These are phyloP conservation scores for Nicator chloris DNA, from an alignment of 2,113 vertebrate species.

Conservation along the genomic window DNA sequence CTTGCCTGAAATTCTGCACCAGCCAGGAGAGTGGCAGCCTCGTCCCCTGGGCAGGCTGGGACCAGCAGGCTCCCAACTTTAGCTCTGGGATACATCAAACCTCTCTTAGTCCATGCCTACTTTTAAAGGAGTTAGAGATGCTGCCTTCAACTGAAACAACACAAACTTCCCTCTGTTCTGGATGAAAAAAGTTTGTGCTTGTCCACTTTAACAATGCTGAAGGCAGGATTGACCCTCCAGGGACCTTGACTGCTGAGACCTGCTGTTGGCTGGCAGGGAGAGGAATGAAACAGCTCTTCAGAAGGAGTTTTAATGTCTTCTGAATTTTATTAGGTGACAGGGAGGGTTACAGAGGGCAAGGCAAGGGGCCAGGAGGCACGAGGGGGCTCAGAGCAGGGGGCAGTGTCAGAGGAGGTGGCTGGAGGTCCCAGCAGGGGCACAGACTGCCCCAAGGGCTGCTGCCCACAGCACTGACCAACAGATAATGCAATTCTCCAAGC, in stretches of 20 bases:
- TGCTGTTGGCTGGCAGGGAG: background rate
- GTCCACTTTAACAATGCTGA: background rate
- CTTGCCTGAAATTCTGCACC: background rate
- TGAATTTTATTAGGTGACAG: background rate
- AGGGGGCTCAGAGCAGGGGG: background rate
- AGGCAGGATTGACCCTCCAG: background rate
- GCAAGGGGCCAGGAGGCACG: background rate
- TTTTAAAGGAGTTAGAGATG: background rate
- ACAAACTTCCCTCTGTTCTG: background rate
- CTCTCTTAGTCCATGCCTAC: background rate
- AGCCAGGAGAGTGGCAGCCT: background rate
- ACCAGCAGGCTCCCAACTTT: background rate
- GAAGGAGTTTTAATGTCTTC: background rate
- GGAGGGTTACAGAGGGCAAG: background rate
- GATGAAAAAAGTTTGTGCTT: background rate
- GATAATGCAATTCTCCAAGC: rapidly evolving
- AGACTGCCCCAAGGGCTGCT: background rate
- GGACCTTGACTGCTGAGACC: background rate
- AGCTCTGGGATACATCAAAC: background rate
- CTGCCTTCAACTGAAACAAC: background rate
- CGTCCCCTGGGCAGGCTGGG: background rate
- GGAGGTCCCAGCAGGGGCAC: background rate
- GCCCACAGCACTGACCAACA: rapidly evolving
- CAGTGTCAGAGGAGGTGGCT: background rate
- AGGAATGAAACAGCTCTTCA: background rate